Evolutionary conservation across 2,797 vertebrate genomes (phyloP).

Genomic region (Novumbra hubbsi): DNA sequence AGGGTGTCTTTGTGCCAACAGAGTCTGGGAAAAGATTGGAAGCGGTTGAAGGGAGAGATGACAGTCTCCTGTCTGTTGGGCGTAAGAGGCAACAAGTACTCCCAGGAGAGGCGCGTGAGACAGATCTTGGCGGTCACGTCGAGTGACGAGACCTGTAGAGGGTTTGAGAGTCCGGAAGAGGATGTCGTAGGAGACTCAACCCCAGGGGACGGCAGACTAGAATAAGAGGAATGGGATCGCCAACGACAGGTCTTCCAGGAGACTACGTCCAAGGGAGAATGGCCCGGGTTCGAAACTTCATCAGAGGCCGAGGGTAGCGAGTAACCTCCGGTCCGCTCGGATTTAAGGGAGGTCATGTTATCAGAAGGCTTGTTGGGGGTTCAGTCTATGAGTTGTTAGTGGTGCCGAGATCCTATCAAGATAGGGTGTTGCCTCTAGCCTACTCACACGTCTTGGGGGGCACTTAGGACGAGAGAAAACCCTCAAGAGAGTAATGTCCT

Average conservation of each 20-base stretch:
- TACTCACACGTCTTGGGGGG: no score
- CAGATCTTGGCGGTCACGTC: not conserved
- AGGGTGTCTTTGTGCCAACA: not conserved
- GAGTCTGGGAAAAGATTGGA: not conserved
- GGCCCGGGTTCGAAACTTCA: not conserved
- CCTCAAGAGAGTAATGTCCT: no score
- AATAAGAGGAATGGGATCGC: not conserved
- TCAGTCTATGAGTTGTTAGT: no score
- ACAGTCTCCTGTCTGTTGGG: not conserved
- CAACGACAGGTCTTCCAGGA: not conserved
- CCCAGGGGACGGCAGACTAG: no score
- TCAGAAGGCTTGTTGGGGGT: no score
- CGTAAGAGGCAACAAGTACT: not conserved
- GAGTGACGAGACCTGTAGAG: not conserved
- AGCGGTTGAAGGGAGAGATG: not conserved
- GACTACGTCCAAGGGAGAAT: not conserved
- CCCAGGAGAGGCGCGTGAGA: not conserved
- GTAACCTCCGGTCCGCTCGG: no score
- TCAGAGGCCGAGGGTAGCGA: not conserved
- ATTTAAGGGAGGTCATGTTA: no score
- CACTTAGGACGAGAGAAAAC: no score
- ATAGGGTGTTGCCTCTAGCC: no score
- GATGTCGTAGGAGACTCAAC: not conserved
- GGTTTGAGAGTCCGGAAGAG: not conserved
- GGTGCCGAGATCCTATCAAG: no score